Percentiles rank a stretch among this genome's conserved stretches.
These are phyloP conservation scores for Panurus biarmicus DNA, from an alignment of 2,113 vertebrate genomes.

Conservation along the genomic window DNA sequence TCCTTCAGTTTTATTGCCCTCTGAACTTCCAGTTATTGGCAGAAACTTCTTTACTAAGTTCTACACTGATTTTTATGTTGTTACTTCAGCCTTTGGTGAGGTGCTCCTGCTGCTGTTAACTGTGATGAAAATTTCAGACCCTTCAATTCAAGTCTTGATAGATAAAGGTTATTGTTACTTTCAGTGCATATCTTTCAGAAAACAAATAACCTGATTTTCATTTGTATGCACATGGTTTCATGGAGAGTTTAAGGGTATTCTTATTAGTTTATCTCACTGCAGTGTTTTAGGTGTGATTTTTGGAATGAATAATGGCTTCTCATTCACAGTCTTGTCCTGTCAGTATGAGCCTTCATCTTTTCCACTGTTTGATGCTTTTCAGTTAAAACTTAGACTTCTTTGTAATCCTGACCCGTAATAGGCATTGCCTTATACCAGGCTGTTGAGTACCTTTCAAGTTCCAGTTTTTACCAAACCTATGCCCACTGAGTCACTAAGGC, in stretches of 20 bases:
- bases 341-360: neutral
- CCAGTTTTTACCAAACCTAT: neutral
- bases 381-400: neutral
- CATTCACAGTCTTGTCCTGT: neutral
- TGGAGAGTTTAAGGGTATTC: neutral
- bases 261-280: neutral
- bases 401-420: neutral
- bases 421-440: neutral
- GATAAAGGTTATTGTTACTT: neutral
- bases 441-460: neutral
- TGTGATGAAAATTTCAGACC: neutral
- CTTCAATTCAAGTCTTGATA: neutral
- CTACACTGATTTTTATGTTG: neutral
- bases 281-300: neutral
- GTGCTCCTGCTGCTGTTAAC: neutral
- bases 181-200: neutral
- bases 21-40: neutral
- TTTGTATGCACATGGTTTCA: neutral
- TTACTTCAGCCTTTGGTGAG: neutral
- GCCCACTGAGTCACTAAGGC: neutral
- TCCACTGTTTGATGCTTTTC: neutral
- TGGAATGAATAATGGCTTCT: neutral
- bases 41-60: neutral
- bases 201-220: neutral
- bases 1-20: neutral